Evolutionary conservation across 2,888 invertebrate species (phyloP).

Genomic region (Andrena minutula): DNA sequence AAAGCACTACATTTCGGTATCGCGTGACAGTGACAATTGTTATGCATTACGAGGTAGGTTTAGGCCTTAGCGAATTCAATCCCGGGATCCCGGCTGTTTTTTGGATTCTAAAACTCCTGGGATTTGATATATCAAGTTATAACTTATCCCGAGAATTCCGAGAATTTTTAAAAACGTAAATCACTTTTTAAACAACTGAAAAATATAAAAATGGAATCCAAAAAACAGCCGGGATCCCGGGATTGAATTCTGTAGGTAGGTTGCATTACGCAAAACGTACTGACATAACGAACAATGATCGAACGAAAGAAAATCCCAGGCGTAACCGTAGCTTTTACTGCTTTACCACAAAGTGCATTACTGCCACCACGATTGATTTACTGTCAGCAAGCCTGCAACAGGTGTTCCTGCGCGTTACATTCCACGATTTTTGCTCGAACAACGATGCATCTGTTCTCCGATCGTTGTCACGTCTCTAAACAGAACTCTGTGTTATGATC

Average conservation of each 20-base stretch:
- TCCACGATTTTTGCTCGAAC: constrained; percentile 33
- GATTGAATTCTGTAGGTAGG: too few relatives aligned
- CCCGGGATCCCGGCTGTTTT: too few relatives aligned
- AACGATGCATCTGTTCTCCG: constrained; percentile 21
- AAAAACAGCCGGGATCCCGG: too few relatives aligned
- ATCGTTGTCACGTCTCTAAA: background rate
- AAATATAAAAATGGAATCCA: too few relatives aligned
- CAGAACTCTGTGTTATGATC: background rate
- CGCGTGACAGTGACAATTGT: constrained; percentile 34
- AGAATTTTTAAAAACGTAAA: too few relatives aligned
- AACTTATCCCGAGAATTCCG: too few relatives aligned
- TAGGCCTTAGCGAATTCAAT: too few relatives aligned
- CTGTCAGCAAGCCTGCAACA: constrained; percentile 49
- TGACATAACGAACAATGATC: background rate
- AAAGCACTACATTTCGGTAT: constrained; percentile 21
- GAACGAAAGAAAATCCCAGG: constrained; percentile 26
- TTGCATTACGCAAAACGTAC: constrained; percentile 29
- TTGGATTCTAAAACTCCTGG: too few relatives aligned
- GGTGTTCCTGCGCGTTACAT: constrained; percentile 35
- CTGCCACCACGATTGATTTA: constrained; percentile 56
- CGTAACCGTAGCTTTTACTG: constrained; percentile 40
- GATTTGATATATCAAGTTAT: too few relatives aligned
- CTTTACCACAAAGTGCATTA: constrained; percentile 37
- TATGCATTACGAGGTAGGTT: constrained; percentile 16
- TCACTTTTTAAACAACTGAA: too few relatives aligned